These are phyloP conservation scores for Oligia strigilis DNA, from an alignment of 2,888 invertebrate species.

Conservation along the genomic window DNA sequence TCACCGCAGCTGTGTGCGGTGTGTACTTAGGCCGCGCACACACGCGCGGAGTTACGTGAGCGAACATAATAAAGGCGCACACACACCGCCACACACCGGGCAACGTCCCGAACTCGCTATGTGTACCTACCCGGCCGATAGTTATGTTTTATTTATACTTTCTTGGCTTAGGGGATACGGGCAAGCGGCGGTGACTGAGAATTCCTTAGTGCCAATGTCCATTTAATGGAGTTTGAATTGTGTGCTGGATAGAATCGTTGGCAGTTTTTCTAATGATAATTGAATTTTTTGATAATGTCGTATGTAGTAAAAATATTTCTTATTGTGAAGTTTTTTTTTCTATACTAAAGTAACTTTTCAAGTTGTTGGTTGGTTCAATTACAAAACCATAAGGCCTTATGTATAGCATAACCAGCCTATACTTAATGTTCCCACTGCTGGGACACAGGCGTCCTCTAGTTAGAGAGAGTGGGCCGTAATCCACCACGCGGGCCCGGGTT, in stretches of 20 bases:
- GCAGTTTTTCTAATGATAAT: constrained; percentile 39
- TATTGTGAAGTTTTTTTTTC: neutral
- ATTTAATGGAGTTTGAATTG: constrained; percentile 57
- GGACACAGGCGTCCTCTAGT: no score
- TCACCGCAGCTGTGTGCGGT: constrained; percentile 72
- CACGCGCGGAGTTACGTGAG: constrained; percentile 79
- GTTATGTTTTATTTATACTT: constrained; percentile 90
- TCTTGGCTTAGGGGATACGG: constrained; percentile 80
- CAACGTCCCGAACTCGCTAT: constrained; percentile 86
- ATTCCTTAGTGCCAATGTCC: constrained; percentile 64
- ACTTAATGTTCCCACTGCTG: no score
- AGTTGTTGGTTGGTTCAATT: neutral
- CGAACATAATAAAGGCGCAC: constrained; percentile 80
- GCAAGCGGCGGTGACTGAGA: constrained; percentile 75
- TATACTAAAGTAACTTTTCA: neutral
- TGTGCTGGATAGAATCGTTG: constrained; percentile 48
- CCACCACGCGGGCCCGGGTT: no score
- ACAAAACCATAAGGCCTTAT: neutral
- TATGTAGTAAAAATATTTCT: neutral
- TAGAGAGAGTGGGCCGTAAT: no score
- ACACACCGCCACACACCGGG: constrained; percentile 77
- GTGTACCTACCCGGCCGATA: constrained; percentile 75
- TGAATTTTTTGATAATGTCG: constrained; percentile 23
- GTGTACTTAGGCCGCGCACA: constrained; percentile 85
- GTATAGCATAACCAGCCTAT: no score